Evolutionary conservation across 2,113 vertebrate species (phyloP), one percentile per base, ranked within the genome.

Genomic region (Tupaia chinensis): DNA sequence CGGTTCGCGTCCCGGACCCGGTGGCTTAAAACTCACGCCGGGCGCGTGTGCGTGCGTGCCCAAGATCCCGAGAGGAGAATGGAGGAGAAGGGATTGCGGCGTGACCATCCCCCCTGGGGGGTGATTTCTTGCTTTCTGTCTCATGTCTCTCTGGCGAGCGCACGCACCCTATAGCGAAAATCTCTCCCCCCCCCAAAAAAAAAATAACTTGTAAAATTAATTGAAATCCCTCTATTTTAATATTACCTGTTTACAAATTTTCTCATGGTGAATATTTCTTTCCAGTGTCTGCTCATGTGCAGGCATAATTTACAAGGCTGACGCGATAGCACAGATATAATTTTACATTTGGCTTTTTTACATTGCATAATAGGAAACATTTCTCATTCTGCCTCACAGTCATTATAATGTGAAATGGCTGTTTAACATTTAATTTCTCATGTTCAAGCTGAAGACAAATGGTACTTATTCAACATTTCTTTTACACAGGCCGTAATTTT

Each of bases 301-400:
- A 86, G 44, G 88, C 81, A 86, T 97, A 82, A 95, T 94, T 97
- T 97, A 95, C 63, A 93, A 83, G 89, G 44, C 66, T 93, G 81
- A 79, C 93, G 93, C 87, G 87, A 54, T 44, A 84, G 68, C 73
- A 81, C 23, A 72, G 27, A 79, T 70, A 61, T 60, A 93, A 96
- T 93, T 97, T 95, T 92, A 96, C 60, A 93, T 74, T 95, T 94
- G 89, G 83, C 65, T 95, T 86, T 97, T 92, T 76, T 91, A 95
- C 25, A 76, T 20, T 76, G 60, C 85, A 91, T 95, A 94, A 94
- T 83, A 91, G 53, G 54, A 87, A 88, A 53, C 25, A 79, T 93
- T 95, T 91, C 78, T 98, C 82, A 97, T 95, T 91, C 93, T 97
- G 69, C 73, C 93, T 94, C 25, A 44, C n/a, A 88, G 69, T 91